phyloP scores from a whole-genome alignment of 2,888 invertebrate genomes.

The Drosophila dives region DNA sequence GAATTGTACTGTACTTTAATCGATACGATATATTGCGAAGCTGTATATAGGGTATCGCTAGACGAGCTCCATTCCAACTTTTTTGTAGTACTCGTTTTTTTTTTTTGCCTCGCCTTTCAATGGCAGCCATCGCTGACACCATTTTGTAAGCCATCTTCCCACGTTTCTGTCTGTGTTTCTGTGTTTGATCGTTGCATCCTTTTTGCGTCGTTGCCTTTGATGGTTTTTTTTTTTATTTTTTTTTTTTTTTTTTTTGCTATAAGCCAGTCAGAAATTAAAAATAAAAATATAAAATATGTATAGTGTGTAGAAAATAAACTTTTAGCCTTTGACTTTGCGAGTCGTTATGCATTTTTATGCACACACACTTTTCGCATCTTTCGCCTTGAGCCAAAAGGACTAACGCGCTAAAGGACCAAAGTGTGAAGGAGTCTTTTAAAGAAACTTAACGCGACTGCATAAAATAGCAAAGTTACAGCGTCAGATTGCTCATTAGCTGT shows the following conservation, averaged over 20 bases:
- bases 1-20: neutral
- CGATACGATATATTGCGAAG: neutral
- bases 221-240: slow-evolving; percentile 13
- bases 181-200: neutral
- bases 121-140: slow-evolving; percentile 72
- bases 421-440: slow-evolving; percentile 6
- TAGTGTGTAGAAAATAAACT: slow-evolving; percentile 64
- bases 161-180: slow-evolving; percentile 5
- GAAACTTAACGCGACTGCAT: slow-evolving; percentile 3
- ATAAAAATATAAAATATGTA: neutral
- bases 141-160: slow-evolving; percentile 51
- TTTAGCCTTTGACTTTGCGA: slow-evolving; percentile 71
- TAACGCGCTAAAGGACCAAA: slow-evolving; percentile 4
- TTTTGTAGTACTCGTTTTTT: neutral
- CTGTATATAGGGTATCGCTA: neutral
- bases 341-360: slow-evolving; percentile 65
- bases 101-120: slow-evolving; percentile 43
- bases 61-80: neutral
- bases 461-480: neutral
- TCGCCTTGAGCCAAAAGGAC: slow-evolving; percentile 41
- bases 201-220: neutral
- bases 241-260: slow-evolving; percentile 5
- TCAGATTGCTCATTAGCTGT: slow-evolving; percentile 6
- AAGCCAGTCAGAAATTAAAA: slow-evolving; percentile 58
- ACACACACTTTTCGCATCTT: slow-evolving; percentile 39